Base-by-base conservation (phyloP, 2,888 invertebrate species). In the Acronicta leporina region DNA sequence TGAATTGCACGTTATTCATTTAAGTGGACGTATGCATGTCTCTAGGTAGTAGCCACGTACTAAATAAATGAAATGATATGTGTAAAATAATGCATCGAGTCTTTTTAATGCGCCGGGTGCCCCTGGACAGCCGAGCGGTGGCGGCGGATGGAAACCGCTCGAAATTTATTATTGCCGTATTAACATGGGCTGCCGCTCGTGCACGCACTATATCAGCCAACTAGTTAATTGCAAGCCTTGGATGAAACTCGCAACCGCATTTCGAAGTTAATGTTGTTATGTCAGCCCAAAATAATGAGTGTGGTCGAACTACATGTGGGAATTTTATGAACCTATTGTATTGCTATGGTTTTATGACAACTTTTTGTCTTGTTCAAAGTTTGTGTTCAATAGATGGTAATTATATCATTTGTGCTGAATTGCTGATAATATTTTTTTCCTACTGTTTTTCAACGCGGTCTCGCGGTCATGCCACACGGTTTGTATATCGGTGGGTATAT, bases 161-260 rank as follows among this genome's bases (percentile, higher is more conserved):
- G 75, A 88, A 92, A 92, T 92, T 92, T 92, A 92, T 92, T 91
- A 91, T 93, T 90, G 90, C 87, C 87, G 88, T 92, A 92, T 92
- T 90, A 92, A 89, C 91, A 86, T 84, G 84, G 84, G 68, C 82
- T 75, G 79, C 77, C 77, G 80, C 68, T 82, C 79, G 80, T 75
- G 82, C 82, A 82, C 85, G 88, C 89, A 90, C 86, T 92, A 87
- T 87, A 89, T 90, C 91, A 91, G 87, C 80, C 87, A 85, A 87
- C 88, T 89, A 88, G 89, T 92, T 92, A 91, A 92, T 91, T 92
- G 92, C 89, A 88, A 89, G 86, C 85, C 88, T 89, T 87, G 88
- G 84, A 90, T 92, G 89, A 89, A 88, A 91, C 87, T 92, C 87
- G 83, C 85, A 85, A 88, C 89, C 90, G 86, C 89, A 91, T 91